These are phyloP conservation scores for Ancistrus triradiatus DNA, from an alignment of 2,113 vertebrate genomes.

Conservation along the genomic window DNA sequence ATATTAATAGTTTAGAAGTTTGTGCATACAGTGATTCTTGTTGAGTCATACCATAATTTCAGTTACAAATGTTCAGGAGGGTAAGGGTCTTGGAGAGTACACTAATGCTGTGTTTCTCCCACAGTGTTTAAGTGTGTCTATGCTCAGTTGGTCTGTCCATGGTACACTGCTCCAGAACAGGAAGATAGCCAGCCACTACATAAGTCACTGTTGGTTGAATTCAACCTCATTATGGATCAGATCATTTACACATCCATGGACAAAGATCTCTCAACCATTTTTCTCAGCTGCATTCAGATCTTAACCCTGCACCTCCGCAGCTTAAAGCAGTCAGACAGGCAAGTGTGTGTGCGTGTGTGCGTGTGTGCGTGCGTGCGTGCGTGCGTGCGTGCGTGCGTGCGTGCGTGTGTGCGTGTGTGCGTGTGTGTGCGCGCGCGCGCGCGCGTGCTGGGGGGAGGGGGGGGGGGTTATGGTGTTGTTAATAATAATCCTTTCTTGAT, in stretches of 20 bases:
- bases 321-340: conserved; percentile 61
- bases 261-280: conserved; percentile 57
- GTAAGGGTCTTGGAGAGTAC: conserved; percentile 1
- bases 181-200: conserved; percentile 61
- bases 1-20: no score
- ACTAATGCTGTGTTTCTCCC: conserved; percentile 18
- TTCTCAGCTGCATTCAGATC: conserved; percentile 61
- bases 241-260: conserved; percentile 51
- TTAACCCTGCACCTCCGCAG: conserved; percentile 65
- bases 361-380: no score
- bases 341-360: conserved; percentile 8
- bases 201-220: conserved; percentile 58
- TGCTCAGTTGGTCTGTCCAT: conserved; percentile 58
- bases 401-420: no score
- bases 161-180: conserved; percentile 60
- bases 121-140: conserved; percentile 71
- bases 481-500: no score
- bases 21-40: no score
- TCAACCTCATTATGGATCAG: conserved; percentile 56
- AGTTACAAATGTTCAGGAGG: neutral
- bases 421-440: no score
- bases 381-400: no score
- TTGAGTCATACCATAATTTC: no score
- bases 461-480: no score
- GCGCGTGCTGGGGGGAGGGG: no score